These are phyloP conservation scores for Maniola hyperantus DNA, from an alignment of 2,888 invertebrate genomes.

Conservation along the genomic window DNA sequence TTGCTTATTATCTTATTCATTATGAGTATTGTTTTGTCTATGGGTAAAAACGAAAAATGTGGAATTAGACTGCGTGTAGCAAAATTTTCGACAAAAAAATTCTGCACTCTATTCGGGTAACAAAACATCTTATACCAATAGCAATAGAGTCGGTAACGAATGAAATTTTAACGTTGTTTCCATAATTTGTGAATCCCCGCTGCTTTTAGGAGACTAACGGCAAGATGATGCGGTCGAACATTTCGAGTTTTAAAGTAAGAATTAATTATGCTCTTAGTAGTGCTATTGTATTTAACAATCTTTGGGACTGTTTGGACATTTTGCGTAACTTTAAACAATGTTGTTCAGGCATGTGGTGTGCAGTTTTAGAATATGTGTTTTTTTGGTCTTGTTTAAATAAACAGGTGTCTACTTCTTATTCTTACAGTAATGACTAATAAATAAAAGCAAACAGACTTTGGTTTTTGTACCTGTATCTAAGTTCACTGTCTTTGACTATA, in stretches of 20 bases:
- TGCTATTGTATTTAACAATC: constrained; percentile 71
- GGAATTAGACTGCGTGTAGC: constrained; percentile 67
- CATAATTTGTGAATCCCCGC: constrained; percentile 51
- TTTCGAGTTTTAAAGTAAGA: constrained; percentile 63
- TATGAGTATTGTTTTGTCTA: constrained; percentile 62
- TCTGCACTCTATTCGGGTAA: constrained; percentile 7
- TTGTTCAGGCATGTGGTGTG: constrained; percentile 33
- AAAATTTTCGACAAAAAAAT: constrained; percentile 42
- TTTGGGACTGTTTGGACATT: constrained; percentile 72
- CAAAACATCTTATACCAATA: constrained; percentile 3
- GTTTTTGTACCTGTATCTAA: neutral
- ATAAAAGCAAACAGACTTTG: neutral
- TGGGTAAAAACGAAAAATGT: constrained; percentile 62
- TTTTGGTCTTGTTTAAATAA: constrained; percentile 13
- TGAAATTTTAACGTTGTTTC: constrained; percentile 16
- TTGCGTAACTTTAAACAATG: constrained; percentile 74
- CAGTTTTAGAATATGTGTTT: neutral
- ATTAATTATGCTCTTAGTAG: constrained; percentile 79
- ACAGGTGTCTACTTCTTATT: neutral
- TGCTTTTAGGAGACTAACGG: constrained; percentile 75
- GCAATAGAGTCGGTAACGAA: constrained; percentile 14
- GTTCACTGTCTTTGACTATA: neutral
- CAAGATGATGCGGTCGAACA: constrained; percentile 68
- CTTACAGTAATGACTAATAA: neutral
- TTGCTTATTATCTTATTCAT: constrained; percentile 60